Conservation (phyloP, 2,113 vertebrate genomes). For the Aphyosemion australe region DNA sequence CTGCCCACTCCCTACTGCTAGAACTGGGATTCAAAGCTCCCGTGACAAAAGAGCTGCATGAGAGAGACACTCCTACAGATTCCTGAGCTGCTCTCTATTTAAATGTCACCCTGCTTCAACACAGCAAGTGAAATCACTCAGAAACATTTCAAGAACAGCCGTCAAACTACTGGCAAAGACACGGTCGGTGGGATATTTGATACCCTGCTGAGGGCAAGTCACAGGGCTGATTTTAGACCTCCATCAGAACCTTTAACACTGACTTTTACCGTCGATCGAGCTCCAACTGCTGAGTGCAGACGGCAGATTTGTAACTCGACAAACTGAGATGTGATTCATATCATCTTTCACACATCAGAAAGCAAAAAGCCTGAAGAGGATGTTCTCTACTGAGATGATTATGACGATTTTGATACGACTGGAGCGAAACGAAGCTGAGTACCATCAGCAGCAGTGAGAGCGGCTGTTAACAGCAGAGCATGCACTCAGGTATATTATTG, state of each 20-base stretch:
- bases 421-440: conserved; percentile 45
- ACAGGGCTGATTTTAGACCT: conserved; percentile 15
- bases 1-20: conserved; percentile 59
- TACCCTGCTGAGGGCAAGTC: conserved; percentile 25
- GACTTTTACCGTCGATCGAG: conserved; percentile 26
- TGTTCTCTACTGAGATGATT: conserved; percentile 19
- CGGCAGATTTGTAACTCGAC: conserved; percentile 21
- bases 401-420: conserved; percentile 32
- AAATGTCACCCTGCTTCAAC: conserved; percentile 45
- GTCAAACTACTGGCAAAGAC: conserved; percentile 6
- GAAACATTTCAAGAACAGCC: conserved; percentile 7
- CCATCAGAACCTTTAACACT: conserved; percentile 9
- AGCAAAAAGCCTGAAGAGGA: conserved; percentile 41
- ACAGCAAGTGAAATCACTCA: conserved; percentile 26
- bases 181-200: conserved; percentile 8
- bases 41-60: conserved; percentile 46
- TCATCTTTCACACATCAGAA: conserved; percentile 26
- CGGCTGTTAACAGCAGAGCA: conserved; percentile 21
- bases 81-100: conserved; percentile 35
- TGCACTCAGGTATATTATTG: conserved; percentile 23
- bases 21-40: conserved; percentile 25
- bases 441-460: conserved; percentile 31
- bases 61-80: conserved; percentile 24
- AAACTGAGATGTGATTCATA: conserved; percentile 36
- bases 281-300: conserved; percentile 8